Evolutionary conservation across 2,797 vertebrate genomes (phyloP).

Genomic region (Pelodytes ibericus): DNA sequence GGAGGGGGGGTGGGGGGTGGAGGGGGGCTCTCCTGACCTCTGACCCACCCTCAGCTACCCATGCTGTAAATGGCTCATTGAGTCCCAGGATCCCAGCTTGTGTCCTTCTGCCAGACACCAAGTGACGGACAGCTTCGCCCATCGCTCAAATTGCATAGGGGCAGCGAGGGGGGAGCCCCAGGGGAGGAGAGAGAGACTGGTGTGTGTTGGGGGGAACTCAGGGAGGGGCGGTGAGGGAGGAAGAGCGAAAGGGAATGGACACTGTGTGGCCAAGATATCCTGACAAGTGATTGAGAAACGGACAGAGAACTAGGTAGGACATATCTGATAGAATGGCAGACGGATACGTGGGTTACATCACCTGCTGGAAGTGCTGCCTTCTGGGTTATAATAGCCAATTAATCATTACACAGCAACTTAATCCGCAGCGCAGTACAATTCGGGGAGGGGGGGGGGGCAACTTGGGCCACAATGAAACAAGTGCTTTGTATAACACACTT

Average conservation of each 20-base stretch:
- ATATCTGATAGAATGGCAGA: neutral
- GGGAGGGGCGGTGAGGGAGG: conserved; percentile 51
- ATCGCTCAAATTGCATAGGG: conserved; percentile 88
- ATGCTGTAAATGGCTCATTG: conserved; percentile 58
- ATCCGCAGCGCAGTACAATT: too few species aligned
- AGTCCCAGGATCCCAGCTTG: conserved; percentile 64
- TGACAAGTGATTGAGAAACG: too few species aligned
- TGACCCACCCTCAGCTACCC: conserved; percentile 72
- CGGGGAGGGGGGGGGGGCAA: too few species aligned
- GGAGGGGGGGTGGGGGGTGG: conserved; percentile 27
- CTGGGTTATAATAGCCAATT: too few species aligned
- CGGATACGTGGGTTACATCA: neutral
- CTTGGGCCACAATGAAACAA: too few species aligned
- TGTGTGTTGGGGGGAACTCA: conserved; percentile 21
- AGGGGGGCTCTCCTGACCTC: conserved; percentile 64
- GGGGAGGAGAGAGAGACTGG: conserved; percentile 62
- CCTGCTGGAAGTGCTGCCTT: too few species aligned
- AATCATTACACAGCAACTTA: too few species aligned
- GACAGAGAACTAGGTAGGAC: too few species aligned
- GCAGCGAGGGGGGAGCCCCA: conserved; percentile 55
- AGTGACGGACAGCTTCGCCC: conserved; percentile 91
- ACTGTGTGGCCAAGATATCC: conserved; percentile 43
- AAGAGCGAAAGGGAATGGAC: conserved; percentile 63
- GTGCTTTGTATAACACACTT: too few species aligned
- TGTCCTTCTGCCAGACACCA: conserved; percentile 61